Conservation (phyloP, 2,113 vertebrate species). For the Pampusana beccarii region DNA sequence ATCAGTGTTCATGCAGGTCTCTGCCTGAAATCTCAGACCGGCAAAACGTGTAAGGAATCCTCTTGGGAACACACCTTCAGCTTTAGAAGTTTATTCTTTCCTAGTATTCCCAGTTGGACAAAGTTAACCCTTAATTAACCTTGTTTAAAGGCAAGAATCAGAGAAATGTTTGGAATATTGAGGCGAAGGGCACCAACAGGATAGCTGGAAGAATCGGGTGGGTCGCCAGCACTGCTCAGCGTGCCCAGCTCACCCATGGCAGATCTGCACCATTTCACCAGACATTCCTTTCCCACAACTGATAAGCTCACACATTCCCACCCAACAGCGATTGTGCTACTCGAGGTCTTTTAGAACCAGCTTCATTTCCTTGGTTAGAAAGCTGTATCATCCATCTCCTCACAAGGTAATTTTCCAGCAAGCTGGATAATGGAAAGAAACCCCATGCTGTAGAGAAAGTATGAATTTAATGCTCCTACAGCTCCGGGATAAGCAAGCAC, state of each 20-base stretch:
- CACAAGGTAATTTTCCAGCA: constrained; percentile 12
- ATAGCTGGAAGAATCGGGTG: not conserved
- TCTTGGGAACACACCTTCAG: not conserved
- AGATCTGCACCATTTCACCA: not conserved
- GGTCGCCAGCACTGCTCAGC: not conserved
- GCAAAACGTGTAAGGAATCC: not conserved
- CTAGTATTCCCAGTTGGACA: not conserved
- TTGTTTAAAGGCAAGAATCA: not conserved
- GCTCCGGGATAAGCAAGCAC: constrained; percentile 1
- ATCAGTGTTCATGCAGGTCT: not conserved
- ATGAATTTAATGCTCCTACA: constrained; percentile 33
- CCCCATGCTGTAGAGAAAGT: not conserved
- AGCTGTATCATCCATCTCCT: constrained; percentile 7
- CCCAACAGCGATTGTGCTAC: not conserved
- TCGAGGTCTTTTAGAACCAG: not conserved
- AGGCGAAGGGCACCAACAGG: not conserved
- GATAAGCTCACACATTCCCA: not conserved
- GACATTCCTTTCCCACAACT: not conserved
- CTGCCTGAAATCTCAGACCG: not conserved
- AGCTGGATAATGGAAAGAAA: constrained; percentile 48
- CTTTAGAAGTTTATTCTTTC: not conserved
- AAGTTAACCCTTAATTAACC: not conserved
- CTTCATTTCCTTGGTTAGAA: not conserved
- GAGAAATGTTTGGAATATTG: not conserved
- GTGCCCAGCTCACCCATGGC: not conserved